Conservation (phyloP, 2,888 invertebrate species). For the Drosophila ustulata region DNA sequence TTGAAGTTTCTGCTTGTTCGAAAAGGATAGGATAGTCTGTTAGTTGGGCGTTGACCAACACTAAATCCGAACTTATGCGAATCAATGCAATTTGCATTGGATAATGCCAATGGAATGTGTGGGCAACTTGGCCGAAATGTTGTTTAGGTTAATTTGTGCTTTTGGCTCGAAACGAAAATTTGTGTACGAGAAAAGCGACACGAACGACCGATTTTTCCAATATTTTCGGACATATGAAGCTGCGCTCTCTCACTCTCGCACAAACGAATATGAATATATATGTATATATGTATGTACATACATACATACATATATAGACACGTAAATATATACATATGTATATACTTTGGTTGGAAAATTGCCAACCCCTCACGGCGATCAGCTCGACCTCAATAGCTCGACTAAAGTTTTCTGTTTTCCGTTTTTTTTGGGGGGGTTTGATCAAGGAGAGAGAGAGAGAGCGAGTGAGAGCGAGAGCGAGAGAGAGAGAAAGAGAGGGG, state of each 20-base stretch:
- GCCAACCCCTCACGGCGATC: conserved; percentile 75
- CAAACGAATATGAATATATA: neutral
- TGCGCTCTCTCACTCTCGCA: conserved; percentile 53
- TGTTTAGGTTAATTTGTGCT: conserved; percentile 41
- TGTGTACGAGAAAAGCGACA: conserved; percentile 26
- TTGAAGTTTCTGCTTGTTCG: too few species aligned
- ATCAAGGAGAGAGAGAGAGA: neutral
- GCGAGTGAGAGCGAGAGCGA: neutral
- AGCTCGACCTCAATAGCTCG: conserved; percentile 71
- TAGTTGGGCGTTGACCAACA: conserved; percentile 1
- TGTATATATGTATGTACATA: too few species aligned
- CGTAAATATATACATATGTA: neutral
- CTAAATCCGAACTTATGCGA: conserved; percentile 1
- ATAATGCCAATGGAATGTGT: conserved; percentile 55
- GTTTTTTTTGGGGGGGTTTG: neutral
- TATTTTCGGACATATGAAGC: conserved; percentile 55
- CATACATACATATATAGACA: conserved; percentile 1
- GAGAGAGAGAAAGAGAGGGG: neutral
- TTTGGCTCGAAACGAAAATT: conserved; percentile 12
- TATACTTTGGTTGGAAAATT: conserved; percentile 64
- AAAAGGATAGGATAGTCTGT: too few species aligned
- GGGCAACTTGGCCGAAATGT: conserved; percentile 59
- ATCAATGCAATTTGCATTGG: conserved; percentile 29
- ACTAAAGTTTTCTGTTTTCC: neutral
- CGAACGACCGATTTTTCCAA: conserved; percentile 28